A percentile compares a stretch with the other conserved stretches of the same genome.
phyloP scores from a whole-genome alignment of 2,113 vertebrate species.

The Trematocara stigmaticum region DNA sequence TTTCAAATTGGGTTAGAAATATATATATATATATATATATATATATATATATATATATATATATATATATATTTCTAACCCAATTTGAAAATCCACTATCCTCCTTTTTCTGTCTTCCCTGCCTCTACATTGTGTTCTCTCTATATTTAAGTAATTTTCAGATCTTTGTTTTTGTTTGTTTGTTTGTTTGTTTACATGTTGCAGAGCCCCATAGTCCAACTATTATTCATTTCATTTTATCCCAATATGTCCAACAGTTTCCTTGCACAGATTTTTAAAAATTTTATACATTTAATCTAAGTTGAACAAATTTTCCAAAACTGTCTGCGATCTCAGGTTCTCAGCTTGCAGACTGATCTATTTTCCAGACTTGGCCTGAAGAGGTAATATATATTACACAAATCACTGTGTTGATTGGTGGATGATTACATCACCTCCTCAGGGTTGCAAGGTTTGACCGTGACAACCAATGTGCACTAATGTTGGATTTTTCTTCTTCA shows the following conservation, averaged over 20 bases:
- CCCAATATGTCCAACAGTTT: not conserved
- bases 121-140: not conserved
- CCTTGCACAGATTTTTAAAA: not conserved
- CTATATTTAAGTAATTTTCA: not conserved
- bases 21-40: not conserved
- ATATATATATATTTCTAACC: not conserved
- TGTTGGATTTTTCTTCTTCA: slow-evolving; percentile 1
- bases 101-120: not conserved
- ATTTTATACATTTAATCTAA: not conserved
- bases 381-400: not conserved
- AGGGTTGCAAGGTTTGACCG: not conserved
- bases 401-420: slow-evolving; percentile 18
- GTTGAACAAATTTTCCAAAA: not conserved
- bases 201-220: not conserved
- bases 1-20: not conserved
- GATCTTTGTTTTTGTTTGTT: not conserved
- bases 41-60: too few relatives aligned
- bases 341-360: not conserved
- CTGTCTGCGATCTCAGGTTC: not conserved
- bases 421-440: slow-evolving; percentile 33
- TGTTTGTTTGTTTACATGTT: not conserved
- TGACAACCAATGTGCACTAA: slow-evolving; percentile 1
- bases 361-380: slow-evolving; percentile 1
- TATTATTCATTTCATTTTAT: not conserved
- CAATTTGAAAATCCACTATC: not conserved